These are phyloP conservation scores for Eucidaris tribuloides DNA, from an alignment of 35 echinoderm and acorn worm species.

Conservation along the genomic window DNA sequence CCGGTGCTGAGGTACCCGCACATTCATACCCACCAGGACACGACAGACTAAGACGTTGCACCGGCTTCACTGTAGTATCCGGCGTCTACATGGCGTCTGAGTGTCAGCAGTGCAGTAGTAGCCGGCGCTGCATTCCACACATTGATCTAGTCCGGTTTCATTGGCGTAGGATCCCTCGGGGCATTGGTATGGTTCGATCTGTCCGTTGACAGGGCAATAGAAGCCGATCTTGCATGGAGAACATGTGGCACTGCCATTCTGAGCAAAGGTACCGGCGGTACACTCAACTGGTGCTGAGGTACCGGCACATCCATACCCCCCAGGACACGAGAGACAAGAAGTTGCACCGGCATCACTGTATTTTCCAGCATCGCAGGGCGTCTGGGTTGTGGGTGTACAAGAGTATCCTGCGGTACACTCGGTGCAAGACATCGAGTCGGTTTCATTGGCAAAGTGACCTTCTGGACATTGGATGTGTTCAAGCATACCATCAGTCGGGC, in stretches of 20 bases:
- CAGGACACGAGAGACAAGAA: constrained; percentile 46
- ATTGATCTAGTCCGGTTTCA: constrained; percentile 12
- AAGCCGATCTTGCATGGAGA: constrained; percentile 41
- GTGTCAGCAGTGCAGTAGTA: constrained; percentile 67
- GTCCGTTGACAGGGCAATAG: constrained; percentile 51
- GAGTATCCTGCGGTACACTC: constrained; percentile 32
- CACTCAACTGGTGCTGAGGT: constrained; percentile 18
- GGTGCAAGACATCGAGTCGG: constrained; percentile 25
- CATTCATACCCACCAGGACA: constrained; percentile 87
- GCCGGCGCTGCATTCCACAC: constrained; percentile 48
- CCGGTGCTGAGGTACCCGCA: neutral
- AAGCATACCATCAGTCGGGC: constrained; percentile 61
- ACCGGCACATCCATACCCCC: constrained; percentile 53
- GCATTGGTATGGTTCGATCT: constrained; percentile 21
- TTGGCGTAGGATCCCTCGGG: constrained; percentile 39
- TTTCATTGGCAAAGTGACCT: constrained; percentile 44
- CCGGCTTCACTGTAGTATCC: constrained; percentile 71
- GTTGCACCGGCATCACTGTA: constrained; percentile 49
- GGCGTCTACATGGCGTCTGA: constrained; percentile 34
- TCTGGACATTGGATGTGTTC: constrained; percentile 54
- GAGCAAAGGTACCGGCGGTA: constrained; percentile 55
- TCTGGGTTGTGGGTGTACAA: constrained; percentile 26
- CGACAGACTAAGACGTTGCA: constrained; percentile 18
- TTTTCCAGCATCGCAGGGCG: constrained; percentile 29
- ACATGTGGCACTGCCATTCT: constrained; percentile 45